phyloP scores from a whole-genome alignment of 53 echinoderm and acorn worm species.

The Holothuria leucospilota region DNA sequence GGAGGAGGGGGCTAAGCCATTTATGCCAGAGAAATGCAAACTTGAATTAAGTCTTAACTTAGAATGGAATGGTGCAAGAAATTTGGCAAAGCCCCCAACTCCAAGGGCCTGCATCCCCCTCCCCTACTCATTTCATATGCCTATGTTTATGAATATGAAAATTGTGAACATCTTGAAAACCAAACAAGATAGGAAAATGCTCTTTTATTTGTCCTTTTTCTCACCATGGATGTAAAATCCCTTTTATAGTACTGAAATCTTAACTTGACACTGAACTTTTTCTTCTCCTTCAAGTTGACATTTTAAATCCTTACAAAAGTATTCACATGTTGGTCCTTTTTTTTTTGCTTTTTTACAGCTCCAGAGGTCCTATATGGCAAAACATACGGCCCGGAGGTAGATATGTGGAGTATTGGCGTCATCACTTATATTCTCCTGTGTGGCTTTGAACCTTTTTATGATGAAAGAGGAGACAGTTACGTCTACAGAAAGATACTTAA shows the following conservation, averaged over 20 bases:
- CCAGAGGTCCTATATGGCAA: slow-evolving; percentile 86
- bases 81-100: no score
- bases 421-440: slow-evolving; percentile 96
- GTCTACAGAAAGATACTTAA: slow-evolving; percentile 92
- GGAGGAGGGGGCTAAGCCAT: no score
- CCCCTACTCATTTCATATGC: no score
- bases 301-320: no score
- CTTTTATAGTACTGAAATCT: no score
- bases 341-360: slow-evolving; percentile 54
- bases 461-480: slow-evolving; percentile 79
- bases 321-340: background rate
- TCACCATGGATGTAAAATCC: background rate
- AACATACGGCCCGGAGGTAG: slow-evolving; percentile 81
- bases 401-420: slow-evolving; percentile 99
- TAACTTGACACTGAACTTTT: no score
- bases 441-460: slow-evolving; percentile 98
- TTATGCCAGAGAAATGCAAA: no score
- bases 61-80: no score
- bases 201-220: background rate
- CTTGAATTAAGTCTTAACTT: no score
- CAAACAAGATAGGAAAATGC: background rate
- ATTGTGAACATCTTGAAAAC: background rate
- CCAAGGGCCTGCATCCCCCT: no score
- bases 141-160: no score
- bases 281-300: no score